These are phyloP conservation scores for Oncorhynchus keta DNA, from an alignment of 2,113 vertebrate genomes.

Conservation along the genomic window DNA sequence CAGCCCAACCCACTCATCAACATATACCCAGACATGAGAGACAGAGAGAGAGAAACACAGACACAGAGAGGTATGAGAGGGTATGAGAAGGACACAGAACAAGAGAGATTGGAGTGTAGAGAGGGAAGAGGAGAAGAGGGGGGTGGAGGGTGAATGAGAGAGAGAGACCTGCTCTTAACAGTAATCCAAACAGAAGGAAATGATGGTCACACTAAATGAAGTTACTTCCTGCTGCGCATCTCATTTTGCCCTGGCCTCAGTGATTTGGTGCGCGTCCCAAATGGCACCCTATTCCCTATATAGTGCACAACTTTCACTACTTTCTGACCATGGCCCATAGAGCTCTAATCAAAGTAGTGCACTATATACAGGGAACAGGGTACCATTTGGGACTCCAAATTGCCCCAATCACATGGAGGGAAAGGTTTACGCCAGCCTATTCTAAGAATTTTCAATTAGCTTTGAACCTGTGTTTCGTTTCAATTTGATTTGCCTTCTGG, in stretches of 20 bases:
- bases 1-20: conserved; percentile 10
- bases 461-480: conserved; percentile 11
- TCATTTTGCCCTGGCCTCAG: conserved; percentile 10
- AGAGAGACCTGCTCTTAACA: background rate
- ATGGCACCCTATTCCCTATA: too few species aligned
- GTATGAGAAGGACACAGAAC: background rate
- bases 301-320: too few species aligned
- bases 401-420: conserved; percentile 32
- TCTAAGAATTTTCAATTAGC: conserved; percentile 37
- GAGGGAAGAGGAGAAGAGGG: background rate
- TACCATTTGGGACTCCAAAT: too few species aligned
- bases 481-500: conserved; percentile 28
- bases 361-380: too few species aligned
- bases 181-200: background rate
- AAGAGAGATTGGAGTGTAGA: too few species aligned
- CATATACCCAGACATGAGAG: background rate
- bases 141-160: background rate
- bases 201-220: background rate
- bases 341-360: too few species aligned
- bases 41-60: conserved; percentile 15
- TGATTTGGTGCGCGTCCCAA: background rate
- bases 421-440: conserved; percentile 43
- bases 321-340: too few species aligned
- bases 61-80: conserved; percentile 3
- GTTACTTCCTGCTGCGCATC: background rate